A percentile compares a stretch with the other conserved stretches of the same genome.
Evolutionary conservation across 1,140 invertebrate species (phyloP).

Genomic region (Lucilia sericata): DNA sequence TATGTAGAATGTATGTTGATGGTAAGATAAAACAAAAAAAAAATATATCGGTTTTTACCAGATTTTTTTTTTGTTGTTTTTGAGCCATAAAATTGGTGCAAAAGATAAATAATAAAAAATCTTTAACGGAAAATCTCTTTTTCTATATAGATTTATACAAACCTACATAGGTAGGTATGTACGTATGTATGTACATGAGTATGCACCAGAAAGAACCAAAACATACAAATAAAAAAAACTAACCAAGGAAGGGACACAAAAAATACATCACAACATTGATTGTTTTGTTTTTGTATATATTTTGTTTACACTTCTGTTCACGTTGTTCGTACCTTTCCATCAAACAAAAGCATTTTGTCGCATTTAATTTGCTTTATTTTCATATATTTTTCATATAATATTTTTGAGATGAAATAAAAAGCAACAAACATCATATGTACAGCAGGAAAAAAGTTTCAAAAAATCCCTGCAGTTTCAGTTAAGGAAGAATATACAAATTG

Average conservation of each 20-base stretch:
- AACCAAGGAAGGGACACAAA: no score
- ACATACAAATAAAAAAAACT: not conserved
- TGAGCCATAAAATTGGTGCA: slow-evolving; percentile 5
- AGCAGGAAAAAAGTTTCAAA: not conserved
- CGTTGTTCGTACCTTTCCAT: not conserved
- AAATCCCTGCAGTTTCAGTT: not conserved
- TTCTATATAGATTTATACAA: not conserved
- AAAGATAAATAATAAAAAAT: slow-evolving; percentile 1
- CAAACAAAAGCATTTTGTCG: slow-evolving; percentile 16
- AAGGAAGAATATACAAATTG: not conserved
- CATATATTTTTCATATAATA: not conserved
- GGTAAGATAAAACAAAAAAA: not conserved
- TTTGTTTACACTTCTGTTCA: not conserved
- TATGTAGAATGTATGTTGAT: not conserved
- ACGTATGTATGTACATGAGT: no score
- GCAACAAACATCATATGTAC: not conserved
- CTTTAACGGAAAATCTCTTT: not conserved
- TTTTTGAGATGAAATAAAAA: slow-evolving; percentile 9
- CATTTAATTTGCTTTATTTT: not conserved
- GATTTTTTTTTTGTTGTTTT: slow-evolving; percentile 6
- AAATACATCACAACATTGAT: slow-evolving; percentile 2
- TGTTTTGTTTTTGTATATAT: not conserved
- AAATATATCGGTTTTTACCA: not conserved
- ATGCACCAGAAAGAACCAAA: not conserved
- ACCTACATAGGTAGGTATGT: no score